Conservation (phyloP, 2,113 vertebrate species). For the Sinosuthora webbiana region DNA sequence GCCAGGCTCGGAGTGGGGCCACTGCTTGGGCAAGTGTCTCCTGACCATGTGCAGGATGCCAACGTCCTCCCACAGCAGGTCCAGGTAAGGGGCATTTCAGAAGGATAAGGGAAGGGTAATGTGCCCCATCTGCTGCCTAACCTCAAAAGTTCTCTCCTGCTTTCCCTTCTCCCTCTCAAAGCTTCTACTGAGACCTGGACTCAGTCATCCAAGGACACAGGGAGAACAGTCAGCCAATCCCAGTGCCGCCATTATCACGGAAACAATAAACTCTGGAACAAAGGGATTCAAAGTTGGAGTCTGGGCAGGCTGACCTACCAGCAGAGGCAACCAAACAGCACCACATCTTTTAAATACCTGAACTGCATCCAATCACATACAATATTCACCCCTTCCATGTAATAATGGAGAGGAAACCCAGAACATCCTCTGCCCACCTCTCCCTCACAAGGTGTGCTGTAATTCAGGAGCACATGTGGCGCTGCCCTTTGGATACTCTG, state of each 20-base stretch:
- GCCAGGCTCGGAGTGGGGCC: fast-evolving
- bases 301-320: not conserved
- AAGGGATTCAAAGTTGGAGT: not conserved
- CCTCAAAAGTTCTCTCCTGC: not conserved
- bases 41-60: not conserved
- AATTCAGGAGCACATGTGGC: not conserved
- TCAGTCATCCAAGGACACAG: not conserved
- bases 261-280: not conserved
- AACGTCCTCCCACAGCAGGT: not conserved
- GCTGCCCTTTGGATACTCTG: not conserved
- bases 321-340: not conserved
- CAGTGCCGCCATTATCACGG: not conserved
- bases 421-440: not conserved
- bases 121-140: not conserved
- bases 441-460: not conserved
- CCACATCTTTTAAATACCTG: too few relatives aligned
- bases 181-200: not conserved
- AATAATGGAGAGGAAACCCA: fast-evolving
- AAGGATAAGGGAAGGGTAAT: not conserved
- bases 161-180: not conserved
- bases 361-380: fast-evolving
- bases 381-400: not conserved
- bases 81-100: not conserved
- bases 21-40: not conserved
- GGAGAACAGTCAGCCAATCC: not conserved